phyloP scores from a whole-genome alignment of 2,888 invertebrate genomes.

The Lysandra coridon region DNA sequence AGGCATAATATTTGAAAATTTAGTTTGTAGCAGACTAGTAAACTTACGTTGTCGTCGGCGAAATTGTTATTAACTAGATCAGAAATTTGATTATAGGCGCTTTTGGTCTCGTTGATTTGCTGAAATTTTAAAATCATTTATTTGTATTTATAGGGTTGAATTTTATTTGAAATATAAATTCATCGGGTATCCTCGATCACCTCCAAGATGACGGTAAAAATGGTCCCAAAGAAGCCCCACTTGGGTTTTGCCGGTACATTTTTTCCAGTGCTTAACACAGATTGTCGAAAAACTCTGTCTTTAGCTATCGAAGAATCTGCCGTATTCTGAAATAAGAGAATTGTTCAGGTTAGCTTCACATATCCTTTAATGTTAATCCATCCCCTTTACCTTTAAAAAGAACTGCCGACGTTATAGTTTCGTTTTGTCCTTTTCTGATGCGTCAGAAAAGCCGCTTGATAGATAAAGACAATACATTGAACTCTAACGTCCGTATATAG shows the following conservation, averaged over 20 bases:
- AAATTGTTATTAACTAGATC: conserved; percentile 69
- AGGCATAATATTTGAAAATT: no score
- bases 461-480: no score
- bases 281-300: conserved; percentile 60
- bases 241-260: conserved; percentile 59
- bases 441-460: no score
- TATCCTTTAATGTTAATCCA: neutral
- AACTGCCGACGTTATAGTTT: no score
- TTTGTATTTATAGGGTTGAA: neutral
- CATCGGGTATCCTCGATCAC: conserved; percentile 47
- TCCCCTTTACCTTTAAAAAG: no score
- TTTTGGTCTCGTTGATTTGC: conserved; percentile 78
- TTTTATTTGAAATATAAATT: neutral
- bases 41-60: conserved; percentile 68
- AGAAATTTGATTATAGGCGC: conserved; percentile 72
- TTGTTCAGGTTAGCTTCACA: conserved; percentile 20
- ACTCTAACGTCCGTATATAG: no score
- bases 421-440: no score
- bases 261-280: conserved; percentile 56
- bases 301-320: conserved; percentile 64
- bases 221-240: conserved; percentile 75
- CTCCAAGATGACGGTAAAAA: conserved; percentile 71
- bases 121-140: conserved; percentile 49
- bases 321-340: conserved; percentile 56
- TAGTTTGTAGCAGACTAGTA: neutral